Percentiles rank a stretch among this genome's conserved stretches.
Conservation (phyloP, 2,797 vertebrate species). For the Acanthurus tractus region DNA sequence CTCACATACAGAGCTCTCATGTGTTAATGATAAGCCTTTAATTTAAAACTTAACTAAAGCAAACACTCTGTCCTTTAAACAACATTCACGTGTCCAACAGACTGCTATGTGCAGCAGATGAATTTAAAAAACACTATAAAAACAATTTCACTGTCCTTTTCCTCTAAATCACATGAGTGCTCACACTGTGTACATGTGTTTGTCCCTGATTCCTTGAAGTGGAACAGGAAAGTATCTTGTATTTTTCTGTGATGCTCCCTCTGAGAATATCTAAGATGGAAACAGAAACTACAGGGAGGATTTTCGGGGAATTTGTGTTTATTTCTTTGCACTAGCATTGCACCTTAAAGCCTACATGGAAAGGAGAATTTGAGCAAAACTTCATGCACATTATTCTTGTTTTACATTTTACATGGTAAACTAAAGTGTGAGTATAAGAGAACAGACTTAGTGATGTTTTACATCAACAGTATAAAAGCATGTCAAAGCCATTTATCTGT, state of each 20-base stretch:
- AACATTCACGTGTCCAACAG: too few species aligned
- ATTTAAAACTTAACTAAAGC: background rate
- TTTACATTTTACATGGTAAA: background rate
- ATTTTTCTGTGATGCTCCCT: slow-evolving; percentile 2
- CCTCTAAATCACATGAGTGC: background rate
- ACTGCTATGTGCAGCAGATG: too few species aligned
- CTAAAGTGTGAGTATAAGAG: background rate
- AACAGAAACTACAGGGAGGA: slow-evolving; percentile 1
- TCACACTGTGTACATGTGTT: background rate
- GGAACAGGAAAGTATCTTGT: background rate
- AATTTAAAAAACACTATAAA: background rate
- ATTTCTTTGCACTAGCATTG: slow-evolving; percentile 1
- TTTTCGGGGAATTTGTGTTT: background rate
- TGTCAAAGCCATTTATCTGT: slow-evolving; percentile 30
- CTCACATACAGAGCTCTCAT: background rate
- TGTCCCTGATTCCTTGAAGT: background rate
- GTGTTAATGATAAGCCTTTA: background rate
- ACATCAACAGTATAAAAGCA: background rate
- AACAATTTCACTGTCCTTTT: background rate
- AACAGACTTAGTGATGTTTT: background rate
- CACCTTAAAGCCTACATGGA: background rate
- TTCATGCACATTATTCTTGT: background rate
- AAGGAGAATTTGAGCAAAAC: background rate
- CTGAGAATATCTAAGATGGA: slow-evolving; percentile 1
- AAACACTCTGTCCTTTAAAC: background rate